Percentiles rank a stretch among this genome's conserved stretches.
Conservation (phyloP, 2,888 invertebrate species). For the Adelphocoris suturalis region DNA sequence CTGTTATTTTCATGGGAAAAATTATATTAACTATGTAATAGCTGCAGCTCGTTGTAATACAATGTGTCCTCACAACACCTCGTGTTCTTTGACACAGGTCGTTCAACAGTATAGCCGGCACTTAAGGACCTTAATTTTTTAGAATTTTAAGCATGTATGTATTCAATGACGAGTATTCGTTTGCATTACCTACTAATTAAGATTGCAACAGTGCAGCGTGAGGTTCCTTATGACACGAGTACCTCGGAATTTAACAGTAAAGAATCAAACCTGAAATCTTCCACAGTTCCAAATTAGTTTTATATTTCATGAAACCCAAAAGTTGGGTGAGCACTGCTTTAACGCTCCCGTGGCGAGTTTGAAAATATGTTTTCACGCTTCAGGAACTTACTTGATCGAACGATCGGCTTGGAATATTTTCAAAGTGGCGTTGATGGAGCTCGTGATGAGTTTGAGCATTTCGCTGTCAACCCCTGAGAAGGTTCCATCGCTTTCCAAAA, state of each 20-base stretch:
- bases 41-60: no score
- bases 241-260: not conserved
- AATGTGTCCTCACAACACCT: no score
- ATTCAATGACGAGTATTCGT: no score
- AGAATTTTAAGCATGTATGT: no score
- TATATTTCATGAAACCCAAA: not conserved
- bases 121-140: no score
- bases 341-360: not conserved
- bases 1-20: no score
- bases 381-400: conserved; percentile 52
- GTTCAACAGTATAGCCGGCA: no score
- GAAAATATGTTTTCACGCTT: conserved; percentile 25
- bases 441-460: conserved; percentile 51
- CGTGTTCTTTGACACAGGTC: no score
- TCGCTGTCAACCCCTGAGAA: conserved; percentile 53
- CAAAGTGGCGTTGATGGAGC: conserved; percentile 38
- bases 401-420: conserved; percentile 44
- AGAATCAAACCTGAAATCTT: not conserved
- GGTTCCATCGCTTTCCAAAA: conserved; percentile 29
- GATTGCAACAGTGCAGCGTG: no score
- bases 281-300: not conserved
- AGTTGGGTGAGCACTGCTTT: not conserved
- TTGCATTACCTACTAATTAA: no score
- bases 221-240: no score
- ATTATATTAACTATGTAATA: no score